phyloP scores from a whole-genome alignment of 2,888 invertebrate genomes.

The Heliconius cydno region DNA sequence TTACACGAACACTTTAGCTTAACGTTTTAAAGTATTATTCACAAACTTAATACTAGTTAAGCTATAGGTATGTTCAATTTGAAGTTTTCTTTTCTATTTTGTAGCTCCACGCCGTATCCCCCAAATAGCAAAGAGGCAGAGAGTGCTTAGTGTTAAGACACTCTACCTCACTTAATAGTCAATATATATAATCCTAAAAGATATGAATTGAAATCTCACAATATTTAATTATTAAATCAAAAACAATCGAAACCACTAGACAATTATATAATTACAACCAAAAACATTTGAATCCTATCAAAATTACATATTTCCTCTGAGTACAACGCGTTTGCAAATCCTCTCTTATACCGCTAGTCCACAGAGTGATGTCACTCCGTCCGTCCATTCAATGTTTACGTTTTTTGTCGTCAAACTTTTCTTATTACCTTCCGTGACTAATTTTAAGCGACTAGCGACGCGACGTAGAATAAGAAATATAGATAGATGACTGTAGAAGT shows the following conservation, averaged over 20 bases:
- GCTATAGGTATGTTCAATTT: background rate
- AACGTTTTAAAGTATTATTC: background rate
- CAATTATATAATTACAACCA: background rate
- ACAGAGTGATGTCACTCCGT: constrained; percentile 37
- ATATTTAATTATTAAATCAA: background rate
- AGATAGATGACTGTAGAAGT: background rate
- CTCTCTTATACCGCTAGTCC: constrained; percentile 34
- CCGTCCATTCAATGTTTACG: constrained; percentile 40
- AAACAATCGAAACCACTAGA: background rate
- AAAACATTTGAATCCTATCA: background rate
- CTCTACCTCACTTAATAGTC: too few species aligned
- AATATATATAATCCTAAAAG: too few species aligned
- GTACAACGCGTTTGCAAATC: constrained; percentile 37
- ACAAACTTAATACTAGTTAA: background rate
- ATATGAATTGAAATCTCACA: background rate
- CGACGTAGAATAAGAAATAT: constrained; percentile 20
- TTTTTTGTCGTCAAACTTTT: constrained; percentile 42
- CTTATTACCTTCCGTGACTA: constrained; percentile 37
- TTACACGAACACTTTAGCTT: background rate
- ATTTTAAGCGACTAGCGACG: constrained; percentile 31
- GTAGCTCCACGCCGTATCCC: too few species aligned
- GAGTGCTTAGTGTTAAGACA: too few species aligned
- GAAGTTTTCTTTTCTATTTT: background rate
- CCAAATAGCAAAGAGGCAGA: too few species aligned
- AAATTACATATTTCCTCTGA: background rate